Evolutionary conservation across 2,888 invertebrate genomes (phyloP).

Genomic region (Hemithea aestivaria): DNA sequence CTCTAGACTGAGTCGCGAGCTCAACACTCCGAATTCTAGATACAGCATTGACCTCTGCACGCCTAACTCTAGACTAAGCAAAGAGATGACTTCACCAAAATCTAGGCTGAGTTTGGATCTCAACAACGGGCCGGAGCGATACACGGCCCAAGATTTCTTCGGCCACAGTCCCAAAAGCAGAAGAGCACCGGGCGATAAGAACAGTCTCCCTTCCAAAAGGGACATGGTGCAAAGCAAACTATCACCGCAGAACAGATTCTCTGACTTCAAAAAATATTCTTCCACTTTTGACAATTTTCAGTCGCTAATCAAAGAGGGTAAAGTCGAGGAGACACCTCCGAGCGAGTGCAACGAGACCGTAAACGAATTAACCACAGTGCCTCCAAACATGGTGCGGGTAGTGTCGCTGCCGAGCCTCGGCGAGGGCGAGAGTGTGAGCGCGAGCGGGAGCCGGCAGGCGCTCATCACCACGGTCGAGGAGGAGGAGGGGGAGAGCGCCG

Average conservation of each 20-base stretch:
- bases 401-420: constrained; percentile 83
- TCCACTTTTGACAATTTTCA: constrained; percentile 88
- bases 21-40: constrained; percentile 81
- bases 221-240: constrained; percentile 63
- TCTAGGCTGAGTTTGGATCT: constrained; percentile 81
- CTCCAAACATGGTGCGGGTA: constrained; percentile 83
- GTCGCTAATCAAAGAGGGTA: constrained; percentile 85
- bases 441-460: constrained; percentile 79
- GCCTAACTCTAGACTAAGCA: constrained; percentile 78
- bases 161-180: constrained; percentile 72
- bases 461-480: constrained; percentile 85
- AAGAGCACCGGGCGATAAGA: constrained; percentile 59
- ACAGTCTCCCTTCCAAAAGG: constrained; percentile 42
- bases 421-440: constrained; percentile 67
- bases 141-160: constrained; percentile 65
- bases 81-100: constrained; percentile 80
- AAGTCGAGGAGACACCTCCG: constrained; percentile 76
- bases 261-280: constrained; percentile 85
- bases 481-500: constrained; percentile 83
- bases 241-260: constrained; percentile 77
- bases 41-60: constrained; percentile 84
- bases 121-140: constrained; percentile 75
- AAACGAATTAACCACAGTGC: constrained; percentile 80
- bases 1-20: constrained; percentile 77
- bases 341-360: constrained; percentile 79